phyloP scores from a whole-genome alignment of 2,888 invertebrate species.

The Phortica magna region DNA sequence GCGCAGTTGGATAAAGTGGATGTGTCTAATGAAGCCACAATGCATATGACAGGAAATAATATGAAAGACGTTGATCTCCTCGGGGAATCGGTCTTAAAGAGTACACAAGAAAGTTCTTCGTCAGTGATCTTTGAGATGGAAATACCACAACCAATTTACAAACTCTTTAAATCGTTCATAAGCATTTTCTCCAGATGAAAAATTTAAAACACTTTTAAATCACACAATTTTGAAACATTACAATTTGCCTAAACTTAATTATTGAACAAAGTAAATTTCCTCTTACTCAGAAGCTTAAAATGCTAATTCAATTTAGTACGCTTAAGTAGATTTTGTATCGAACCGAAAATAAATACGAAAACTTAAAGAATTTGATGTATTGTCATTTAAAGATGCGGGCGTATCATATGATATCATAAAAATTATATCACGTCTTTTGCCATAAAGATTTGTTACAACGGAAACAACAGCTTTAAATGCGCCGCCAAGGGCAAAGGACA shows the following conservation, averaged over 20 bases:
- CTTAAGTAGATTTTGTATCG: constrained; percentile 3
- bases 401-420: too few relatives aligned
- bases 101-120: background rate
- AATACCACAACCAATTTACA: constrained; percentile 25
- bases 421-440: too few relatives aligned
- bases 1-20: too few relatives aligned
- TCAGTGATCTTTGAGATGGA: constrained; percentile 22
- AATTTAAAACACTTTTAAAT: background rate
- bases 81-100: background rate
- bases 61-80: background rate
- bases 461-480: too few relatives aligned
- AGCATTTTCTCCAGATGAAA: background rate
- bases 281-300: background rate
- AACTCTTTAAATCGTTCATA: constrained; percentile 11
- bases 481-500: too few relatives aligned
- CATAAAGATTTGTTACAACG: too few relatives aligned
- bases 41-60: background rate
- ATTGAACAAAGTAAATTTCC: background rate
- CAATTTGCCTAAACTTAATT: background rate
- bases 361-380: too few relatives aligned
- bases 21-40: too few relatives aligned
- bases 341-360: background rate
- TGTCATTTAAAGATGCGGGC: too few relatives aligned
- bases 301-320: background rate
- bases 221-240: too few relatives aligned